phyloP scores from a whole-genome alignment of 2,888 invertebrate genomes.

The Chloroclystis v-ata region DNA sequence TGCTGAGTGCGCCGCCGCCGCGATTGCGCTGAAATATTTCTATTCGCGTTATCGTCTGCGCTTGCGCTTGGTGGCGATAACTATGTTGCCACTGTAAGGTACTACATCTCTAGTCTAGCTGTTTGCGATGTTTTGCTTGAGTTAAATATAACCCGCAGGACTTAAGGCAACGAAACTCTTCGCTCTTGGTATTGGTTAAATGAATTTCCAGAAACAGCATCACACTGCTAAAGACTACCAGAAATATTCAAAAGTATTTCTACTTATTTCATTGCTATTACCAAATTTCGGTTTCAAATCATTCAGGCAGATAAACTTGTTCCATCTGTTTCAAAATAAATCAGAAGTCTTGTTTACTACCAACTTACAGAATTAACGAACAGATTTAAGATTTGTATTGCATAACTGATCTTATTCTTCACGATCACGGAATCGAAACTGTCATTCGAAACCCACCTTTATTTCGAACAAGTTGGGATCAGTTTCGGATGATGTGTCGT shows the following conservation, averaged over 20 bases:
- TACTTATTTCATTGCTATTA: too few relatives aligned
- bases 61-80: conserved; percentile 28
- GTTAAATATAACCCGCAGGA: neutral
- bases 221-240: too few relatives aligned
- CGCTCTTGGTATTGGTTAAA: too few relatives aligned
- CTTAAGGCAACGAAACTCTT: too few relatives aligned
- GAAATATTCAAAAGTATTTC: too few relatives aligned
- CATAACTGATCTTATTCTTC: conserved; percentile 34
- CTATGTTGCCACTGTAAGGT: neutral
- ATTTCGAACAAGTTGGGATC: conserved; percentile 8
- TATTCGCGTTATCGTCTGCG: conserved; percentile 43
- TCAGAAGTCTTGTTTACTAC: neutral
- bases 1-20: conserved; percentile 57
- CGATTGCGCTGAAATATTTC: conserved; percentile 49
- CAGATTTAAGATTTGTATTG: neutral
- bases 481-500: neutral
- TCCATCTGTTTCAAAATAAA: too few relatives aligned
- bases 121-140: neutral
- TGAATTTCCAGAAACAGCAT: too few relatives aligned
- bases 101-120: conserved; percentile 1
- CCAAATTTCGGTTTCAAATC: too few relatives aligned
- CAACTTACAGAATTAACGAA: neutral
- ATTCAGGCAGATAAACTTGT: too few relatives aligned
- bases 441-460: conserved; percentile 19
- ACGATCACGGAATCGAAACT: conserved; percentile 31